These are phyloP conservation scores for Agonopterix subpropinquella DNA, from an alignment of 2,888 invertebrate genomes.

Conservation along the genomic window DNA sequence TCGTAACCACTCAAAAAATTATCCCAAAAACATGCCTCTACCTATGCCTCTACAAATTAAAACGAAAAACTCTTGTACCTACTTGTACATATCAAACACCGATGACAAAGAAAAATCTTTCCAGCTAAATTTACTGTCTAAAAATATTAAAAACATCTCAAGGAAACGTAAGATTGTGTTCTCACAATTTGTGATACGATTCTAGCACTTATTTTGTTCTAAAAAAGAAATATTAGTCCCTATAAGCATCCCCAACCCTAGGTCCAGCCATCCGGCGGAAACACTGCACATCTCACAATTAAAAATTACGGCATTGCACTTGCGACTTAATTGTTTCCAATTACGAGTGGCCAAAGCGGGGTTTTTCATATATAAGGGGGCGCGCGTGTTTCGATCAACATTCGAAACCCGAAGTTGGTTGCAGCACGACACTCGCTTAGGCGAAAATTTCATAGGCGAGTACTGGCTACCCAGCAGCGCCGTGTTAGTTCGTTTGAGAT, in stretches of 20 bases:
- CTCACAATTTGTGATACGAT: no score
- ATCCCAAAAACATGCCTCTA: no score
- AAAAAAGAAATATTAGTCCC: neutral
- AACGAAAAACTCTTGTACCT: no score
- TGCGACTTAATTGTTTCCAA: slow-evolving; percentile 69
- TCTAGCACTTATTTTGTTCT: neutral
- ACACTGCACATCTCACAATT: slow-evolving; percentile 56
- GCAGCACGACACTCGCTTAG: slow-evolving; percentile 59
- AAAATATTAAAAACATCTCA: no score
- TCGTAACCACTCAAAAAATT: no score
- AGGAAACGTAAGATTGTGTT: no score
- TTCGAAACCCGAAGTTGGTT: slow-evolving; percentile 61
- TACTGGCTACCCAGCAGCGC: slow-evolving; percentile 69
- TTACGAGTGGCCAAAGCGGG: slow-evolving; percentile 57
- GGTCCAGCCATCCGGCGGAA: slow-evolving; percentile 31
- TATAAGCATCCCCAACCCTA: neutral
- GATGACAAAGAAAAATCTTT: no score
- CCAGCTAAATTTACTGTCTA: no score
- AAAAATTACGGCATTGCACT: slow-evolving; percentile 66
- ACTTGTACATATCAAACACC: no score
- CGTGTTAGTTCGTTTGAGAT: slow-evolving; percentile 74
- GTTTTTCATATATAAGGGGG: slow-evolving; percentile 67
- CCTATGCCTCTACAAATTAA: no score
- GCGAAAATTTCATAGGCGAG: slow-evolving; percentile 72
- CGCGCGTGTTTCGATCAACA: slow-evolving; percentile 47